Percentiles rank a stretch among this genome's conserved stretches.
These are phyloP conservation scores for Sminthurides aquaticus DNA, from an alignment of 2,888 invertebrate species.

Conservation along the genomic window DNA sequence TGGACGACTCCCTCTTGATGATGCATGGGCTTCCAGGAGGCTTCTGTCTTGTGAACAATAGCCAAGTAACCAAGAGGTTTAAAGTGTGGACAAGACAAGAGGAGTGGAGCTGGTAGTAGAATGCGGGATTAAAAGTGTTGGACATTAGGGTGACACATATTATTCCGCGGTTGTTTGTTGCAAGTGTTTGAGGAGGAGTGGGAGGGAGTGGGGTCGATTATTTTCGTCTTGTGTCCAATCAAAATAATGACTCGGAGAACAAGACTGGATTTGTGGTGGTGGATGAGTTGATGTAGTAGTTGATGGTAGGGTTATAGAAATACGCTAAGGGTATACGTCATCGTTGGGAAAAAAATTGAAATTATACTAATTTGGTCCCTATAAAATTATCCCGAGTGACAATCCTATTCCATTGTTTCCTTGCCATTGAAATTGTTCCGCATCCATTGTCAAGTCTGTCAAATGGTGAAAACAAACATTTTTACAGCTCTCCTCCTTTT, in stretches of 20 bases:
- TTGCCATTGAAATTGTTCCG: neutral
- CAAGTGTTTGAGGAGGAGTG: too few relatives aligned
- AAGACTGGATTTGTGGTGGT: neutral
- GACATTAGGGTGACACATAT: too few relatives aligned
- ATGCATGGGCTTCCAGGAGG: too few relatives aligned
- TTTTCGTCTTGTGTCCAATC: neutral
- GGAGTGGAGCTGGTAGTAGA: too few relatives aligned
- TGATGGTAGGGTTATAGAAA: too few relatives aligned
- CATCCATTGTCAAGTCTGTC: neutral
- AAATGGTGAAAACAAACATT: neutral
- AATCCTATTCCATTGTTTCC: neutral
- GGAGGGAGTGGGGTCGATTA: neutral
- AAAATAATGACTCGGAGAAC: neutral
- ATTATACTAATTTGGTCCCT: neutral
- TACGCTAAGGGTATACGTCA: too few relatives aligned
- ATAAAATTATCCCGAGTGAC: neutral
- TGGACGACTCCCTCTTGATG: too few relatives aligned
- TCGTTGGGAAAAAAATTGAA: neutral
- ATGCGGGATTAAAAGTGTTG: too few relatives aligned
- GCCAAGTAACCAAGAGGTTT: too few relatives aligned
- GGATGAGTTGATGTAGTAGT: neutral
- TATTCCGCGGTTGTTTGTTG: too few relatives aligned
- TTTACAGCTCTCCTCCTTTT: neutral
- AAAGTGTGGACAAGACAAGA: too few relatives aligned
- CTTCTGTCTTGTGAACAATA: too few relatives aligned